A percentile compares a stretch with the other conserved stretches of the same genome.
Conservation (phyloP, 92 coral and sea anemone species). For the Heteractis magnifica region DNA sequence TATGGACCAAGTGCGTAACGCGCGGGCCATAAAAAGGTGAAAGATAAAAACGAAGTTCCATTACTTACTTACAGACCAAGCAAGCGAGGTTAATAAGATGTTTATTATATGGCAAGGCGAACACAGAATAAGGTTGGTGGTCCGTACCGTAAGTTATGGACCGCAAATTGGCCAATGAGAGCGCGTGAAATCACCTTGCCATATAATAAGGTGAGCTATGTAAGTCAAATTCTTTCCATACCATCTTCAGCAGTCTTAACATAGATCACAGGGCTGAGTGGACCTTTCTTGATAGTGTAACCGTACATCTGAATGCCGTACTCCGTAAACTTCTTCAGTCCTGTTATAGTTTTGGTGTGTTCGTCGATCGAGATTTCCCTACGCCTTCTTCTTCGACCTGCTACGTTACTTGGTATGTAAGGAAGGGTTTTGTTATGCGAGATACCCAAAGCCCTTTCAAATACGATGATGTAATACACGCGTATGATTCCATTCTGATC, state of each 20-base stretch:
- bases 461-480: constrained; percentile 37
- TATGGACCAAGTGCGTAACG: too few species aligned
- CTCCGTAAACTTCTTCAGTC: constrained; percentile 50
- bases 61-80: too few species aligned
- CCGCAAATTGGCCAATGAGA: too few species aligned
- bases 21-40: too few species aligned
- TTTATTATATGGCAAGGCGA: too few species aligned
- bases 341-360: constrained; percentile 27
- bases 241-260: constrained; percentile 73
- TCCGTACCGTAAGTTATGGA: too few species aligned
- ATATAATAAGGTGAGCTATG: not conserved
- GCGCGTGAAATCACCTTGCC: too few species aligned
- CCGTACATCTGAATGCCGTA: constrained; percentile 53
- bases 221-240: not conserved
- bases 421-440: not conserved
- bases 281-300: constrained; percentile 54
- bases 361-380: constrained; percentile 27
- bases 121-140: too few species aligned
- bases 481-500: constrained; percentile 64
- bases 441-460: constrained; percentile 17
- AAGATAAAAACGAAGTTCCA: too few species aligned
- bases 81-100: too few species aligned
- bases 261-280: constrained; percentile 41
- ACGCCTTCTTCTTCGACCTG: not conserved
- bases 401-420: not conserved